A percentile compares a stretch with the other conserved stretches of the same genome.
phyloP scores from a whole-genome alignment of 2,888 invertebrate genomes.

The Onthophagus sagittarius region DNA sequence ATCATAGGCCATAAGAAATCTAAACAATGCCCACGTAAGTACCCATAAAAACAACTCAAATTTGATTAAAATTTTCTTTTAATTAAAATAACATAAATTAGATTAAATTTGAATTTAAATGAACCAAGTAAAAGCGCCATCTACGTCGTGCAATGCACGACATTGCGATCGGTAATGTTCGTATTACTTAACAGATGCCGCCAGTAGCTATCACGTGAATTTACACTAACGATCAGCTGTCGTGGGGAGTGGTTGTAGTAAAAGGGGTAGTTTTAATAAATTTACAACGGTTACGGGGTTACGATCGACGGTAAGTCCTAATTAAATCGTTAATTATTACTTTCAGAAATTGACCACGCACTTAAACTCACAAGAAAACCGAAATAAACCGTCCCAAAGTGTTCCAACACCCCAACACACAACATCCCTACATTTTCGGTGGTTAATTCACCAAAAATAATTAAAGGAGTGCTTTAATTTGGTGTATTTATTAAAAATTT shows the following conservation, averaged over 20 bases:
- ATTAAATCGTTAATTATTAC: conserved; percentile 12
- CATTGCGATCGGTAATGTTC: neutral
- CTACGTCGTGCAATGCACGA: no score
- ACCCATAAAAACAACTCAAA: no score
- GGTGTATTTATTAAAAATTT: neutral
- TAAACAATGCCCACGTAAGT: neutral
- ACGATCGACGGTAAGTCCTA: conserved; percentile 20
- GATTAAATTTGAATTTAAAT: neutral
- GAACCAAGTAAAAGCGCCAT: neutral
- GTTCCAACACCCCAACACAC: no score
- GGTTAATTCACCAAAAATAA: neutral
- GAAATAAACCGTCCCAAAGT: neutral
- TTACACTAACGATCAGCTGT: conserved; percentile 48
- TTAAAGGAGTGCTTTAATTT: neutral
- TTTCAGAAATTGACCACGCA: conserved; percentile 3
- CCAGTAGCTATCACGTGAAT: conserved; percentile 45
- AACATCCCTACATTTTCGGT: conserved; percentile 9
- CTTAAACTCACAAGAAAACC: neutral
- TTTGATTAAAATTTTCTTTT: no score
- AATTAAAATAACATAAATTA: neutral
- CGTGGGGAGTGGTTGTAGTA: conserved; percentile 46
- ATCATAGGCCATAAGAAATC: no score
- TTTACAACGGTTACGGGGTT: conserved; percentile 11
- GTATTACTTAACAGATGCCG: conserved; percentile 30
- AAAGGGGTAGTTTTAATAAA: conserved; percentile 38